Evolutionary conservation across 2,113 vertebrate genomes (phyloP), one percentile per base, ranked within the genome.

Genomic region (Ptilonorhynchus violaceus): DNA sequence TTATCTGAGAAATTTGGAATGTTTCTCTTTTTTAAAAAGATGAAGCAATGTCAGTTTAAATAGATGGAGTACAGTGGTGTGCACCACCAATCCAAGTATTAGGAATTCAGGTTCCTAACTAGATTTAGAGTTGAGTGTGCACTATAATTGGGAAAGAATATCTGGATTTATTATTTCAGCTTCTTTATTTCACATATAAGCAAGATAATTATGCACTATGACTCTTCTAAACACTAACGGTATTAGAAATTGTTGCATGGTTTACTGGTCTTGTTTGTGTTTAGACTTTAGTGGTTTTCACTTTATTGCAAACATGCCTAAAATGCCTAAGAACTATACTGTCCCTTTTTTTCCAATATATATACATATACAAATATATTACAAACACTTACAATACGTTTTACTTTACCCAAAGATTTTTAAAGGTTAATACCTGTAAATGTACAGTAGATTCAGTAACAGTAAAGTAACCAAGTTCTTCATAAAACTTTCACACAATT

Each of bases 121-220:
- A 81, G 59, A 69, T 77, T 55, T 89, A 47, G 47, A 74, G 35
- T 83, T 77, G 42, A 77, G 44, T 52, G 13, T 55, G 28, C 30
- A 8, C 15, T 73, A 1, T 42, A 74, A 37, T 50, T 59, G 70
- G 42, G 42, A 88, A 85, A 8, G 13, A 74, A 39, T 0, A 2
- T 66, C 30, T 92, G 58, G 25, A 79, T 60, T 91, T 95, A 80
- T 78, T 91, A 66, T 83, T 76, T 69, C 31, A 80, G 46, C 46
- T 80, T 55, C 44, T 77, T 85, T 62, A 58, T 83, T 77, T 88
- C 50, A 62, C 24, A 7, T 75, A 33, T 22, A 72, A 87, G 35
- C 9, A 55, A 63, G 66, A 53, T 49, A 58, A 76, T 93, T 83
- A 50, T 19, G 50, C 46, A 55, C 8, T 76, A 8, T 41, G 31